A percentile compares a stretch with the other conserved stretches of the same genome.
These are phyloP conservation scores for Euthynnus affinis DNA, from an alignment of 2,797 vertebrate species.

Conservation along the genomic window DNA sequence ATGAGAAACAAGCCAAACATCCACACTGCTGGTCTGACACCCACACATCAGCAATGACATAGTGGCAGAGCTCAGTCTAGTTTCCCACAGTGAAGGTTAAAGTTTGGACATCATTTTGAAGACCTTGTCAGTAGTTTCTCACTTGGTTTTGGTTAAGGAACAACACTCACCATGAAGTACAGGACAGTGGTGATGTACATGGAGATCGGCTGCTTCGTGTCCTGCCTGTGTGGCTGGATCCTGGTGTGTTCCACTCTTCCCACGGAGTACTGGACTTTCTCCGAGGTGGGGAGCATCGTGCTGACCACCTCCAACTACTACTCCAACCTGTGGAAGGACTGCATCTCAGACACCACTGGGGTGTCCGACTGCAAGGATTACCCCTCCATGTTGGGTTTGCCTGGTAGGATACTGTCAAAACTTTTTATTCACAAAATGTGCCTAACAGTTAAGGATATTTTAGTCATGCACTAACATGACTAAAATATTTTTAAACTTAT, in stretches of 20 bases:
- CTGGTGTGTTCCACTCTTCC: slow-evolving; percentile 86
- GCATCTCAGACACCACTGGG: slow-evolving; percentile 85
- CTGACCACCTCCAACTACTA: slow-evolving; percentile 85
- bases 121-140: too few species aligned
- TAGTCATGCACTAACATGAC: too few species aligned
- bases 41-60: slow-evolving; percentile 2
- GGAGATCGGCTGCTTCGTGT: slow-evolving; percentile 85
- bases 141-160: background rate
- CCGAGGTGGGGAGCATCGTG: slow-evolving; percentile 80
- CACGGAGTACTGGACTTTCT: slow-evolving; percentile 87
- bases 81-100: slow-evolving; percentile 24
- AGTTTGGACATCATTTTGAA: background rate
- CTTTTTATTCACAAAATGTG: background rate
- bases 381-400: slow-evolving; percentile 85
- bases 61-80: background rate
- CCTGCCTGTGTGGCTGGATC: slow-evolving; percentile 85
- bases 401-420: slow-evolving; percentile 71
- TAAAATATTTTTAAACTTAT: background rate
- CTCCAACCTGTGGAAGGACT: slow-evolving; percentile 89
- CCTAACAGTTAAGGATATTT: background rate
- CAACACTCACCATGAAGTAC: slow-evolving; percentile 69
- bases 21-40: slow-evolving; percentile 17
- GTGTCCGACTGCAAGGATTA: slow-evolving; percentile 88
- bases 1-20: slow-evolving; percentile 27
- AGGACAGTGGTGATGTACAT: slow-evolving; percentile 83